These are phyloP conservation scores for Meta bourneti DNA, from an alignment of 2,888 invertebrate genomes.

Conservation along the genomic window DNA sequence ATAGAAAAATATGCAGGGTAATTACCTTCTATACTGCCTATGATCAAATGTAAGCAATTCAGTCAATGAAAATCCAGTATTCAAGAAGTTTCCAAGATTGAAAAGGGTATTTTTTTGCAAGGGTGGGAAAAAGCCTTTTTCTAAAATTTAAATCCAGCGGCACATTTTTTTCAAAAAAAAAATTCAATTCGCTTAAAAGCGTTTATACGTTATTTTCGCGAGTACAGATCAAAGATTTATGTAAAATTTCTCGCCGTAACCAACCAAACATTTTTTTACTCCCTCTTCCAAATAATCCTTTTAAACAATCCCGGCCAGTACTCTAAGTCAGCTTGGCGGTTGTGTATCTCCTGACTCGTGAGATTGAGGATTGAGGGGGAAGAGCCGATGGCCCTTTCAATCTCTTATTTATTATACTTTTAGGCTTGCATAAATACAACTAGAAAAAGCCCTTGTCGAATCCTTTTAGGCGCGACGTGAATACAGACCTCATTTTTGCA, in stretches of 20 bases:
- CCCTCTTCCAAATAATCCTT: constrained; percentile 47
- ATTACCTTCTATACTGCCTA: no score
- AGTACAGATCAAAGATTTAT: constrained; percentile 47
- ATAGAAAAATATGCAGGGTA: no score
- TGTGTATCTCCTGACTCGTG: constrained; percentile 22
- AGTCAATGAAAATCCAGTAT: not conserved
- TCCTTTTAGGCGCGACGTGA: constrained; percentile 37
- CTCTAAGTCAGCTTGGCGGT: not conserved
- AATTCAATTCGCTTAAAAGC: constrained; percentile 35
- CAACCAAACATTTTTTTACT: not conserved
- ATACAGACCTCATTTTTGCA: constrained; percentile 13
- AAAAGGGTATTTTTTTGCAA: not conserved
- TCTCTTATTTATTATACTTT: constrained; percentile 59
- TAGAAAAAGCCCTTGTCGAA: constrained; percentile 34
- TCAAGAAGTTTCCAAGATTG: not conserved
- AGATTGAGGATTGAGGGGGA: constrained; percentile 15
- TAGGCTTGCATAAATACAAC: constrained; percentile 48
- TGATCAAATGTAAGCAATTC: not conserved
- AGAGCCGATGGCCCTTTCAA: constrained; percentile 24
- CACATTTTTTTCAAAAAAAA: not conserved
- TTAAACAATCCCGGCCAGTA: constrained; percentile 40
- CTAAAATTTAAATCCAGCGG: constrained; percentile 15
- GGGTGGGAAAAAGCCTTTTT: not conserved
- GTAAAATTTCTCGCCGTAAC: constrained; percentile 43
- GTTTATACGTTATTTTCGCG: constrained; percentile 31